A percentile compares a stretch with the other conserved stretches of the same genome.
phyloP scores from a whole-genome alignment of 1,140 invertebrate genomes.

The Diuraphis noxia region DNA sequence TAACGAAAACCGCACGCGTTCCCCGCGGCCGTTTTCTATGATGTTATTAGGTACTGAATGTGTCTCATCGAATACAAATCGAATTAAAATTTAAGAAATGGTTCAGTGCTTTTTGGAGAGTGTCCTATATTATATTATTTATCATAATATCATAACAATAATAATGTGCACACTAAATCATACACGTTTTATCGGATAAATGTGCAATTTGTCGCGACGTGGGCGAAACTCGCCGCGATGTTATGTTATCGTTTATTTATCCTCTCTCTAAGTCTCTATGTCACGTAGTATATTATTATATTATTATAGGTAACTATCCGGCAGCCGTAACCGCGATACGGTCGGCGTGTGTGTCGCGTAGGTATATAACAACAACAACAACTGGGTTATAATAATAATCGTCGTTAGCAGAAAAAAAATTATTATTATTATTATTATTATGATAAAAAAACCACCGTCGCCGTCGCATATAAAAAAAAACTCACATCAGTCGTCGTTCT shows the following conservation, averaged over 20 bases:
- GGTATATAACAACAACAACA: background rate
- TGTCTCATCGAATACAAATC: too few species aligned
- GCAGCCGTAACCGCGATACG: background rate
- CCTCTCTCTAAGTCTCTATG: background rate
- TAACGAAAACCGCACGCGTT: too few species aligned
- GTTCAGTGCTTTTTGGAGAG: too few species aligned
- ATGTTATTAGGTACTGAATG: too few species aligned
- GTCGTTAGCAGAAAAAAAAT: background rate
- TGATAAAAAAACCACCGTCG: background rate
- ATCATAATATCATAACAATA: background rate
- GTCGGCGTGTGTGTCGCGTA: background rate
- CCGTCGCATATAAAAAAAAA: background rate
- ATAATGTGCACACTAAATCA: background rate
- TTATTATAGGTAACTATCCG: background rate
- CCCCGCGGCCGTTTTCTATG: too few species aligned
- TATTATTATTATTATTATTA: background rate
- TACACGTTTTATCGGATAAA: background rate
- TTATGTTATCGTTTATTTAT: background rate
- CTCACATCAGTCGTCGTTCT: background rate
- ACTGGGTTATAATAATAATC: conserved; percentile 9
- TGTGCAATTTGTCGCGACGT: conserved; percentile 24
- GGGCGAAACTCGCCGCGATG: conserved; percentile 15
- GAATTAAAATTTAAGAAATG: too few species aligned
- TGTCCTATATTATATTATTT: too few species aligned
- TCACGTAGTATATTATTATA: too few species aligned